Conservation (phyloP, 2,797 vertebrate genomes). For the Acropternis orthonyx region DNA sequence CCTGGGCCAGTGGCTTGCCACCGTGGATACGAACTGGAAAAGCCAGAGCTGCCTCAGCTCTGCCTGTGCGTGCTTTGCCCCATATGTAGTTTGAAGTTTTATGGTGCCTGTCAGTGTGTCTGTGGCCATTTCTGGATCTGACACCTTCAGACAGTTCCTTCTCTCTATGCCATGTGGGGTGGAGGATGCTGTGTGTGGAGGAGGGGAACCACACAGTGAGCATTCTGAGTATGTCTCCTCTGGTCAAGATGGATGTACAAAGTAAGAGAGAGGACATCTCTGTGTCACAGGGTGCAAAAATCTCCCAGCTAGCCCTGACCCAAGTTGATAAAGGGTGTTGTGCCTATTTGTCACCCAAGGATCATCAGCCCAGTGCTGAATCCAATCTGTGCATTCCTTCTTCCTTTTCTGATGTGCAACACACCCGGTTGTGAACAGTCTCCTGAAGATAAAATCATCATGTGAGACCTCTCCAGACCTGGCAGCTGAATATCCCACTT, state of each 20-base stretch:
- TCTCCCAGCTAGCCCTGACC: background rate
- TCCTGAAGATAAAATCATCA: background rate
- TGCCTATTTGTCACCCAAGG: background rate
- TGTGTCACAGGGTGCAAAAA: background rate
- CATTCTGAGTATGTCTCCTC: background rate
- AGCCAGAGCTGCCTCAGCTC: background rate
- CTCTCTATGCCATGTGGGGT: background rate
- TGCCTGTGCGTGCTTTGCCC: background rate
- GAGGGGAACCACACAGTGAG: background rate
- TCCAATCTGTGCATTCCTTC: background rate
- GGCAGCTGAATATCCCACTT: background rate
- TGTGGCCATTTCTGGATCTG: background rate
- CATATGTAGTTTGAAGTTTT: background rate
- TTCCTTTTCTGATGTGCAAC: background rate
- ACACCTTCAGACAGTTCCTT: background rate
- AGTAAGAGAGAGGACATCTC: background rate
- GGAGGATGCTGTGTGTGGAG: background rate
- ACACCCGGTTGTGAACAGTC: background rate
- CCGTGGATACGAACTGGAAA: background rate
- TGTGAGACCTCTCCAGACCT: background rate
- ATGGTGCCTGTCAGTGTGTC: background rate
- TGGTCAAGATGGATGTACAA: background rate
- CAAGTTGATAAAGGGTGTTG: background rate
- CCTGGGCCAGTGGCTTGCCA: background rate
- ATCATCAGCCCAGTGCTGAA: background rate